Percentiles rank a stretch among this genome's conserved stretches.
phyloP scores from a whole-genome alignment of 2,797 vertebrate species.

The Clarias platycephalus region DNA sequence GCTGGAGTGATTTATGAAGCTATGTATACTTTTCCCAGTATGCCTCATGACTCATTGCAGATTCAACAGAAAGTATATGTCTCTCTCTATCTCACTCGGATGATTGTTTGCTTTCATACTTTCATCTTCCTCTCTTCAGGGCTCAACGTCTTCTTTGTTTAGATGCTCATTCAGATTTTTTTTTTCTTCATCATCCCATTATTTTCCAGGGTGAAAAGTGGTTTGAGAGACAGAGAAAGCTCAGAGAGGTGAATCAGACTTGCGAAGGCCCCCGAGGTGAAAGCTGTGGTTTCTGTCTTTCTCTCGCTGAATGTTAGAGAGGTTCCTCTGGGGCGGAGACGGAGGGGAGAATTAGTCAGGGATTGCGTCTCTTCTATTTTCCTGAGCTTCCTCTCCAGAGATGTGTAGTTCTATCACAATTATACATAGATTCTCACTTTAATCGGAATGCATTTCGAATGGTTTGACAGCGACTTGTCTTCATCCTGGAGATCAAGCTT shows the following conservation, averaged over 20 bases:
- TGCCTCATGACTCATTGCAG: constrained; percentile 16
- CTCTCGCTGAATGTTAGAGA: background rate
- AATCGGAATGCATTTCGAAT: background rate
- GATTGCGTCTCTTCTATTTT: constrained; percentile 5
- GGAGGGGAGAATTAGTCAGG: constrained; percentile 21
- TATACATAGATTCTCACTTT: background rate
- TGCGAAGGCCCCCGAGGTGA: constrained; percentile 4
- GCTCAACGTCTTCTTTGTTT: constrained; percentile 10
- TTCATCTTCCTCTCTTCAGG: constrained; percentile 15
- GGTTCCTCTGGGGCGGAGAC: background rate
- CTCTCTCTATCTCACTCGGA: background rate
- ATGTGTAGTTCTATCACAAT: background rate
- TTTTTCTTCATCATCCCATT: constrained; percentile 1
- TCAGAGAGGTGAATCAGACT: constrained; percentile 7
- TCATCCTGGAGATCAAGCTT: background rate
- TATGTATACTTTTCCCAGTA: constrained; percentile 6
- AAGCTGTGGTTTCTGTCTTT: constrained; percentile 6
- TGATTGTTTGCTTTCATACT: constrained; percentile 2
- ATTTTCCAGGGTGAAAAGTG: constrained; percentile 12
- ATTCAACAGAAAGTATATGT: constrained; percentile 18
- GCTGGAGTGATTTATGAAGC: constrained; percentile 31
- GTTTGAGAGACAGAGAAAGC: constrained; percentile 13
- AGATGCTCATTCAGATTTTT: background rate
- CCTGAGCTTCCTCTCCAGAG: background rate
- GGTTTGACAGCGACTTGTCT: too few species aligned